phyloP scores from a whole-genome alignment of 2,113 vertebrate genomes.

The Maccullochella peelii region DNA sequence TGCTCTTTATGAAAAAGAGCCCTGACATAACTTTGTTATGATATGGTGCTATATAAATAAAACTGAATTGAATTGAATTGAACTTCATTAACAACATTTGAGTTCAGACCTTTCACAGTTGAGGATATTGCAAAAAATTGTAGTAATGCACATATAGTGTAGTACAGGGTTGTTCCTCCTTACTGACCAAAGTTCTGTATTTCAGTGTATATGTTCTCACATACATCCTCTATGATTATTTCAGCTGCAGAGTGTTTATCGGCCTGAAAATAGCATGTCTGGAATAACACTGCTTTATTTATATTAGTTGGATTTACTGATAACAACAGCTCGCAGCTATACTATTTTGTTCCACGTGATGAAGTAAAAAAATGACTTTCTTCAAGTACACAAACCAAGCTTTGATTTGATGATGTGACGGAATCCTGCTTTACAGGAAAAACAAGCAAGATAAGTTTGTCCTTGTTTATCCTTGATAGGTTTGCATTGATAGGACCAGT shows the following conservation, averaged over 20 bases:
- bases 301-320: background rate
- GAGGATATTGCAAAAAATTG: background rate
- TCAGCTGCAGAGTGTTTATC: background rate
- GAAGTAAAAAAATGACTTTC: background rate
- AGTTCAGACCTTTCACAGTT: background rate
- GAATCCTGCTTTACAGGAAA: background rate
- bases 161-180: conserved; percentile 9
- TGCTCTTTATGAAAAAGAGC: no score
- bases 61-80: no score
- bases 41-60: no score
- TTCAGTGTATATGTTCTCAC: background rate
- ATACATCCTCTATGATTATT: background rate
- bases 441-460: conserved; percentile 12
- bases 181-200: background rate
- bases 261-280: background rate
- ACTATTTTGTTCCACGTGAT: background rate
- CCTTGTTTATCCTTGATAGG: background rate
- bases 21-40: no score
- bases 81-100: background rate
- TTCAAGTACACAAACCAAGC: background rate
- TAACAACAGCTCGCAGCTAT: background rate
- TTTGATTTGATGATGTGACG: background rate
- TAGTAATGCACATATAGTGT: background rate
- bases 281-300: background rate
- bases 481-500: background rate